These are phyloP conservation scores for Amiota minor DNA, from an alignment of 2,888 invertebrate genomes.

Conservation along the genomic window DNA sequence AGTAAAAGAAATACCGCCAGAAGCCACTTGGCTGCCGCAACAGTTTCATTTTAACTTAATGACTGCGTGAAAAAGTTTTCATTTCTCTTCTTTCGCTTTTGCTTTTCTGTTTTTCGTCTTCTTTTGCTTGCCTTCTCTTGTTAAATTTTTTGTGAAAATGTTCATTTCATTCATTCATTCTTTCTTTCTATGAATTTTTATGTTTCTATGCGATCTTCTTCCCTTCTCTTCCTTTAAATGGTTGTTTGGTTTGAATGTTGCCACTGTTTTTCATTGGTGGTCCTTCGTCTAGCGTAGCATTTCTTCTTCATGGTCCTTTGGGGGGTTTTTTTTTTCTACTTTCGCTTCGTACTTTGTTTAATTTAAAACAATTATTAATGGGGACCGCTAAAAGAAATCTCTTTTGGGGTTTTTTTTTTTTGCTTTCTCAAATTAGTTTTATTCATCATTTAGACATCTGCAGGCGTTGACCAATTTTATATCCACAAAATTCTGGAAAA, in stretches of 20 bases:
- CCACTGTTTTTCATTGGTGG: no score
- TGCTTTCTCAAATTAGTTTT: neutral
- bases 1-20: neutral
- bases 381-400: neutral
- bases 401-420: neutral
- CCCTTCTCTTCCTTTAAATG: no score
- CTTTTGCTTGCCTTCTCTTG: neutral
- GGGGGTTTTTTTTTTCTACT: conserved; percentile 26
- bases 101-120: conserved; percentile 38
- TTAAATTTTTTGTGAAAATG: neutral
- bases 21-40: conserved; percentile 13
- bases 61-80: conserved; percentile 62
- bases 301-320: no score
- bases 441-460: neutral
- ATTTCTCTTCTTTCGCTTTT: neutral
- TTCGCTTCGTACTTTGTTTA: conserved; percentile 50
- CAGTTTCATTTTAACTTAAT: conserved; percentile 55
- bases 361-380: conserved; percentile 65
- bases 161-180: conserved; percentile 46
- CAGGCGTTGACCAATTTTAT: neutral
- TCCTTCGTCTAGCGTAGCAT: no score
- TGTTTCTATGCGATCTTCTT: neutral
- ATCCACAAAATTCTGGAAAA: no score
- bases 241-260: no score
- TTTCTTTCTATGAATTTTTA: conserved; percentile 49